Conservation (phyloP, 2,888 invertebrate genomes). For the Calliphora vomitoria region DNA sequence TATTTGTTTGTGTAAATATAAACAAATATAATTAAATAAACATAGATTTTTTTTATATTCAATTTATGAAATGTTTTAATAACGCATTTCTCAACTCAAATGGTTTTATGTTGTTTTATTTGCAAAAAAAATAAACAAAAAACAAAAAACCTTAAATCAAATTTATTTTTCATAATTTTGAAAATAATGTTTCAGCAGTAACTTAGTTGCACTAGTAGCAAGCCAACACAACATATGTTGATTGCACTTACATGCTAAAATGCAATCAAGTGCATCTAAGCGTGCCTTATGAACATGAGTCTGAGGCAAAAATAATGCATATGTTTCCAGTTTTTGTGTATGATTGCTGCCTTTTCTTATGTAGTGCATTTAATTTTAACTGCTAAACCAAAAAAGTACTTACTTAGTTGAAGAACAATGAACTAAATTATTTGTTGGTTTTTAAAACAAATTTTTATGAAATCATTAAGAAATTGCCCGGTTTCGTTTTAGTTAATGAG, state of each 20-base stretch:
- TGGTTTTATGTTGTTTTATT: slow-evolving; percentile 22
- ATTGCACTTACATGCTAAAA: slow-evolving; percentile 65
- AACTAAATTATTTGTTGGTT: slow-evolving; percentile 37
- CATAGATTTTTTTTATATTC: slow-evolving; percentile 20
- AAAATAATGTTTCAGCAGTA: neutral
- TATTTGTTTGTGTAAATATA: neutral
- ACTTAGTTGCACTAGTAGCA: slow-evolving; percentile 1
- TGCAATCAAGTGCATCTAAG: slow-evolving; percentile 73
- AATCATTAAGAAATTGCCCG: slow-evolving; percentile 6
- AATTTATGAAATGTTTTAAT: slow-evolving; percentile 49
- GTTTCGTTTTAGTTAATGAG: neutral
- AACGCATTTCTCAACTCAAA: slow-evolving; percentile 56
- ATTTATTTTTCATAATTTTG: neutral
- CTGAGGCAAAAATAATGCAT: slow-evolving; percentile 10
- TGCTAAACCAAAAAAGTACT: neutral
- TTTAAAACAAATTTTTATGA: slow-evolving; percentile 19
- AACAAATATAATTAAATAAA: slow-evolving; percentile 34
- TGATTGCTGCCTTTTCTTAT: slow-evolving; percentile 16
- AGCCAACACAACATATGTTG: slow-evolving; percentile 34
- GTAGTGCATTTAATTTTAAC: neutral
- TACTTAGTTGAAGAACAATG: slow-evolving; percentile 51
- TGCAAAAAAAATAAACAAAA: neutral
- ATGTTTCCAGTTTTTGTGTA: slow-evolving; percentile 29
- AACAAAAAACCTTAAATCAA: neutral
- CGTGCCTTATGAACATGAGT: slow-evolving; percentile 68